These are phyloP conservation scores for Gibbula magus DNA, from an alignment of 2,888 invertebrate genomes.

Conservation along the genomic window DNA sequence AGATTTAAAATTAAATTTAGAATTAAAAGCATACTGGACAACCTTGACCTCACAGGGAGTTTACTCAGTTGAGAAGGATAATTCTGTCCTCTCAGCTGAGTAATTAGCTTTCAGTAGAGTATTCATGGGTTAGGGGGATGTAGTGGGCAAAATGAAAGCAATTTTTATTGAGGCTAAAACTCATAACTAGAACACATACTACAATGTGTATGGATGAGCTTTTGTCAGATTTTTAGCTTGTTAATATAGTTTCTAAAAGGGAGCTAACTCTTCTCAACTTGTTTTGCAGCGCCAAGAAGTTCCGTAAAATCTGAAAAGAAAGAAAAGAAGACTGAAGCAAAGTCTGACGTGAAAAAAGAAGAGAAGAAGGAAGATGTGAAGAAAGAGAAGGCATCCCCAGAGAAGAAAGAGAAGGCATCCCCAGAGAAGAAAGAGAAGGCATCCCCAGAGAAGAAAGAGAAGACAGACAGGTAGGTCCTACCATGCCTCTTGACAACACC, in stretches of 20 bases:
- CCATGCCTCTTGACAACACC: not conserved
- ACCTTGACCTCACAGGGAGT: too few species aligned
- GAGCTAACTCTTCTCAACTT: not conserved
- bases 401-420: not conserved
- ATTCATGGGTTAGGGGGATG: too few species aligned
- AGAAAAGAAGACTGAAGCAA: not conserved
- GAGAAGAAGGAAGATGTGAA: not conserved
- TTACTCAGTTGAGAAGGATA: too few species aligned
- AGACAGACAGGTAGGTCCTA: not conserved
- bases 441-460: not conserved
- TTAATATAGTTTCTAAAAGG: not conserved
- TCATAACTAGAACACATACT: too few species aligned
- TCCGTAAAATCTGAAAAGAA: not conserved
- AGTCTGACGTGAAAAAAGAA: constrained; percentile 7
- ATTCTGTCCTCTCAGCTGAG: too few species aligned
- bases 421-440: constrained; percentile 1
- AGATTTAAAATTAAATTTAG: too few species aligned
- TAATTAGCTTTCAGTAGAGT: too few species aligned
- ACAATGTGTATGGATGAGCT: too few species aligned
- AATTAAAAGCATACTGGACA: too few species aligned
- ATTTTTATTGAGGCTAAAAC: too few species aligned
- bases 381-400: not conserved
- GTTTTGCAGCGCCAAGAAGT: not conserved
- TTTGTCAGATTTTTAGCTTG: too few species aligned
- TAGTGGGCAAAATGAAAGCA: too few species aligned